A percentile compares a stretch with the other conserved stretches of the same genome.
Evolutionary conservation across 2,797 vertebrate species (phyloP).

Genomic region (Enteromius viviparus): DNA sequence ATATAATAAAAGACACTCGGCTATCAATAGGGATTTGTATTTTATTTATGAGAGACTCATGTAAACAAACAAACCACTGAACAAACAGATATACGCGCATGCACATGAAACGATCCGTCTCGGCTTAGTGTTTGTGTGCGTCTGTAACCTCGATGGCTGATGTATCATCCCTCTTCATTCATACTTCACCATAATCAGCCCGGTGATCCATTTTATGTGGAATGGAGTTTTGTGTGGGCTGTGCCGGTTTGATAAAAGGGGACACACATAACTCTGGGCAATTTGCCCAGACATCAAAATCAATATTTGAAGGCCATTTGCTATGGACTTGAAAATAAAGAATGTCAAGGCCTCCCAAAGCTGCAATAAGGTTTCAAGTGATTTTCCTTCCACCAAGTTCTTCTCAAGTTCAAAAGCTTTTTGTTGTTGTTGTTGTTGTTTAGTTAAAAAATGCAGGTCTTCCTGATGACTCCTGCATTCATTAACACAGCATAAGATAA

Average conservation of each 20-base stretch:
- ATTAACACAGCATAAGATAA: slow-evolving; percentile 9
- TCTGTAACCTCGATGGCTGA: slow-evolving; percentile 17
- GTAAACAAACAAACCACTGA: slow-evolving; percentile 22
- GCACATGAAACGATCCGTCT: not conserved
- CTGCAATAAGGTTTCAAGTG: slow-evolving; percentile 33
- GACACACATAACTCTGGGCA: slow-evolving; percentile 73
- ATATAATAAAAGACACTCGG: not conserved
- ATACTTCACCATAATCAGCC: slow-evolving; percentile 39
- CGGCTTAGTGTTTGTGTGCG: slow-evolving; percentile 30
- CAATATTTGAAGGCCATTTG: slow-evolving; percentile 73
- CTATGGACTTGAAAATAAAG: slow-evolving; percentile 69
- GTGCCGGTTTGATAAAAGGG: slow-evolving; percentile 70
- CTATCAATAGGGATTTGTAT: not conserved
- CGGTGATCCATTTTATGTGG: slow-evolving; percentile 64
- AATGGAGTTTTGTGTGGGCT: slow-evolving; percentile 76
- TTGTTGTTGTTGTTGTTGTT: not conserved
- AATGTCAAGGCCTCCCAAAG: slow-evolving; percentile 31
- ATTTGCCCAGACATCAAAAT: slow-evolving; percentile 75
- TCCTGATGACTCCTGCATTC: not conserved
- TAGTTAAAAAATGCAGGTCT: not conserved
- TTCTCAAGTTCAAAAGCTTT: slow-evolving; percentile 13
- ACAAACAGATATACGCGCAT: not conserved
- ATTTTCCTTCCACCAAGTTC: not conserved
- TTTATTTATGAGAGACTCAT: slow-evolving; percentile 20
- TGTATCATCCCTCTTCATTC: slow-evolving; percentile 31